Conservation (phyloP, 2,888 invertebrate genomes). For the Colletes collaris region DNA sequence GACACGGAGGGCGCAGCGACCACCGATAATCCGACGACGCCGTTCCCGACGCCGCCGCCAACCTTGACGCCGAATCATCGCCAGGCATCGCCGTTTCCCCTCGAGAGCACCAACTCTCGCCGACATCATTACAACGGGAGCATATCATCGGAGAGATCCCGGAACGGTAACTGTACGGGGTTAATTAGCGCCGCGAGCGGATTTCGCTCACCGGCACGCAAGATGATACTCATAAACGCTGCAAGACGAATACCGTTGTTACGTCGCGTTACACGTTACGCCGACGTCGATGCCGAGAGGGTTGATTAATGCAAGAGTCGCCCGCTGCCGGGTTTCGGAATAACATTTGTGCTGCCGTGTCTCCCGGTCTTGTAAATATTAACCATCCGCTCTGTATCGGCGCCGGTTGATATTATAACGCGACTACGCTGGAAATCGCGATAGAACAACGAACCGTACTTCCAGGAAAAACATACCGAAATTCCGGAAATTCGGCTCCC, state of each 20-base stretch:
- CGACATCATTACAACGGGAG: conserved; percentile 84
- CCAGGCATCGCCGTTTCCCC: conserved; percentile 89
- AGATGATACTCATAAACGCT: conserved; percentile 53
- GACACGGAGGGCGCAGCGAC: conserved; percentile 87
- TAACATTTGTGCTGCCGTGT: conserved; percentile 24
- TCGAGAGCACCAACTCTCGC: conserved; percentile 87
- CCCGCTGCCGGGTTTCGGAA: conserved; percentile 30
- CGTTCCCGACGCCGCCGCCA: conserved; percentile 85
- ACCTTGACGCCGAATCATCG: conserved; percentile 86
- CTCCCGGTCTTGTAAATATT: conserved; percentile 33
- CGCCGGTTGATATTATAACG: conserved; percentile 1
- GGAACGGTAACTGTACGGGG: conserved; percentile 76
- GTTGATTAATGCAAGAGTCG: conserved; percentile 39
- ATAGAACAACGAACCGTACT: background rate
- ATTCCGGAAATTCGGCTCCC: background rate
- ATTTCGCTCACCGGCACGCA: conserved; percentile 29
- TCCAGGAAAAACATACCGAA: background rate
- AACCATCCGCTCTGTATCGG: background rate
- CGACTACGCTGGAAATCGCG: background rate
- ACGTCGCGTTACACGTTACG: conserved; percentile 17
- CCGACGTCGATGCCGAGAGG: background rate
- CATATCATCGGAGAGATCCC: conserved; percentile 77
- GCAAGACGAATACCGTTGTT: conserved; percentile 52
- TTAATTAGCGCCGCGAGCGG: conserved; percentile 61
- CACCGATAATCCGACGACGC: conserved; percentile 85